phyloP scores from a whole-genome alignment of 2,113 vertebrate genomes.

The Lagenorhynchus albirostris region DNA sequence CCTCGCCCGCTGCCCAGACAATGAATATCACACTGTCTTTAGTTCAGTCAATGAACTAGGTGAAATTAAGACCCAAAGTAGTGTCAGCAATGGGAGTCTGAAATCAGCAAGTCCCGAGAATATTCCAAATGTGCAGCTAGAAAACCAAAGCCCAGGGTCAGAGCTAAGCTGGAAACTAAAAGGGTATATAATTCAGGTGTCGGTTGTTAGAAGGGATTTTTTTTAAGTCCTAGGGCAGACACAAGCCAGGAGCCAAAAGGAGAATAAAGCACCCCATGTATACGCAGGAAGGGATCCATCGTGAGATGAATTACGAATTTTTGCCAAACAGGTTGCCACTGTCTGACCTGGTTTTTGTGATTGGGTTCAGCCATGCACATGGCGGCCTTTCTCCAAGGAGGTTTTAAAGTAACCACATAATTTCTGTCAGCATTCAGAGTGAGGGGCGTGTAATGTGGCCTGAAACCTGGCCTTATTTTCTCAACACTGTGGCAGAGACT shows the following conservation, averaged over 20 bases:
- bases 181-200: neutral
- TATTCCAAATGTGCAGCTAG: neutral
- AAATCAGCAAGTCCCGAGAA: neutral
- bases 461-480: neutral
- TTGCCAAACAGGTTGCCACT: neutral
- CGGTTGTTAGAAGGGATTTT: neutral
- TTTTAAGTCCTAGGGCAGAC: neutral
- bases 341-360: neutral
- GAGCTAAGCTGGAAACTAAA: neutral
- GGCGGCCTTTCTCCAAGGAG: neutral
- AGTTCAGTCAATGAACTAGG: neutral
- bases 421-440: neutral
- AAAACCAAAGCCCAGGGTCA: neutral
- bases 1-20: fast-evolving
- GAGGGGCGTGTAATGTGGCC: neutral
- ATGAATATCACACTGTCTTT: neutral
- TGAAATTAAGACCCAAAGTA: neutral
- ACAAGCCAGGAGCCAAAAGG: neutral
- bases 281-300: neutral
- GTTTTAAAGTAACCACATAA: neutral
- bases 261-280: neutral
- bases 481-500: neutral
- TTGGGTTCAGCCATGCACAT: neutral
- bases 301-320: neutral
- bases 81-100: neutral